Percentiles rank a stretch among this genome's conserved stretches.
Evolutionary conservation across 2,888 invertebrate species (phyloP).

Genomic region (Maniola hyperantus): DNA sequence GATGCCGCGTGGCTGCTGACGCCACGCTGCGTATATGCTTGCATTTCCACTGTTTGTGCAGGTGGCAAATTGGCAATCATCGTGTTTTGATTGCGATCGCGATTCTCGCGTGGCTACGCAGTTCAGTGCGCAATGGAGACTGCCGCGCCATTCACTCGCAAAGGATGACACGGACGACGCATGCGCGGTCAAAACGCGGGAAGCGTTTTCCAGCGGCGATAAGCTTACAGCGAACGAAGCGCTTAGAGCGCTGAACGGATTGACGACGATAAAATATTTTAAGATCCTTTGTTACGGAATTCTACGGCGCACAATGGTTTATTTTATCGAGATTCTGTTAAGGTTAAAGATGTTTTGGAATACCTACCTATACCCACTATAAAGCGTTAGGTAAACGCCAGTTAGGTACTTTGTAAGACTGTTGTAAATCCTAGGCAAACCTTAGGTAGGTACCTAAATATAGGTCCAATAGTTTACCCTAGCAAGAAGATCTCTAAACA

Average conservation of each 20-base stretch:
- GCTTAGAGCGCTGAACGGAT: constrained; percentile 34
- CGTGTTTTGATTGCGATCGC: constrained; percentile 53
- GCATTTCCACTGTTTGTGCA: constrained; percentile 52
- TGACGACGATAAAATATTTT: constrained; percentile 30
- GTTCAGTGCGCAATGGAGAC: constrained; percentile 65
- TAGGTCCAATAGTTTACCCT: no score
- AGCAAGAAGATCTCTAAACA: no score
- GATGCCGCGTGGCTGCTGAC: constrained; percentile 45
- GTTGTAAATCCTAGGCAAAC: no score
- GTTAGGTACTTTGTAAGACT: neutral
- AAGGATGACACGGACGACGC: constrained; percentile 63
- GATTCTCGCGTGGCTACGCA: constrained; percentile 56
- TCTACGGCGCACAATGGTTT: constrained; percentile 24
- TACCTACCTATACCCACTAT: neutral
- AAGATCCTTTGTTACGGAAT: constrained; percentile 34
- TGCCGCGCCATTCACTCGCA: constrained; percentile 70
- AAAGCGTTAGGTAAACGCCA: constrained; percentile 8
- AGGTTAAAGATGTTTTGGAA: constrained; percentile 20
- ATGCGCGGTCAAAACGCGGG: constrained; percentile 74
- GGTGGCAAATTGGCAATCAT: constrained; percentile 72
- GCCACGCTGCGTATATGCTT: constrained; percentile 49
- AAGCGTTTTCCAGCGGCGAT: constrained; percentile 62
- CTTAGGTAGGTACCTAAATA: no score
- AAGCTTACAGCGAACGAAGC: constrained; percentile 47
- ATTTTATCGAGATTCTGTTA: constrained; percentile 23